Percentiles rank a stretch among this genome's conserved stretches.
These are phyloP conservation scores for Aphelenchoides bicaudatus DNA, from an alignment of 2,888 invertebrate species.

Conservation along the genomic window DNA sequence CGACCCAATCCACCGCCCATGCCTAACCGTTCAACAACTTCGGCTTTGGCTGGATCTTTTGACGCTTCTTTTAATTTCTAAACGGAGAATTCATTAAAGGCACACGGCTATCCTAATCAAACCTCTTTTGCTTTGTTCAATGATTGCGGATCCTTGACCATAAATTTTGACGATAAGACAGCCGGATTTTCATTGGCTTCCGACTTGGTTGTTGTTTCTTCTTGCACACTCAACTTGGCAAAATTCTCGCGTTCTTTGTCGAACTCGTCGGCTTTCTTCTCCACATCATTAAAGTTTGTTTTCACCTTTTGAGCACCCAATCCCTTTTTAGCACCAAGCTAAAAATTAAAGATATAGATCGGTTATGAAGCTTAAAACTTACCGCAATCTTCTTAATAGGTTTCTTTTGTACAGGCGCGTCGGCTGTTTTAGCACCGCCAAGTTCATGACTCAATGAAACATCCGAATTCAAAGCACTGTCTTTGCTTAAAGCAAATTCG, in stretches of 20 bases:
- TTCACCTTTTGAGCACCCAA: conserved; percentile 91
- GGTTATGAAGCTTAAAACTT: background rate
- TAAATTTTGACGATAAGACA: conserved; percentile 4
- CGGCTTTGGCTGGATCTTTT: conserved; percentile 79
- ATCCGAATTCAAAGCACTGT: too few relatives aligned
- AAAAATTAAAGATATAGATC: background rate
- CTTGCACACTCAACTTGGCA: conserved; percentile 37
- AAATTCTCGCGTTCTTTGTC: conserved; percentile 70
- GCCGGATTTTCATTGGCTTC: conserved; percentile 15
- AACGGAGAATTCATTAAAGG: background rate
- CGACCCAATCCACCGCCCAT: conserved; percentile 73
- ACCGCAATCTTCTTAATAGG: conserved; percentile 49
- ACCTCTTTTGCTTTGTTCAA: background rate
- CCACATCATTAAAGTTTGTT: conserved; percentile 89
- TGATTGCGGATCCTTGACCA: conserved; percentile 1
- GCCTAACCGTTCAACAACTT: conserved; percentile 84
- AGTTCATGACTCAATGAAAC: too few relatives aligned
- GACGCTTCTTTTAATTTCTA: conserved; percentile 40
- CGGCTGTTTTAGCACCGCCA: background rate
- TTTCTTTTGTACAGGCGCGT: conserved; percentile 66
- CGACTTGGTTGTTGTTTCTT: conserved; percentile 20
- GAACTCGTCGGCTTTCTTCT: conserved; percentile 79
- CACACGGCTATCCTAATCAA: too few relatives aligned
- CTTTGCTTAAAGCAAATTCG: too few relatives aligned
- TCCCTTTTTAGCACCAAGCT: conserved; percentile 75